Evolutionary conservation across 2,888 invertebrate genomes (phyloP).

Genomic region (Nezara viridula): DNA sequence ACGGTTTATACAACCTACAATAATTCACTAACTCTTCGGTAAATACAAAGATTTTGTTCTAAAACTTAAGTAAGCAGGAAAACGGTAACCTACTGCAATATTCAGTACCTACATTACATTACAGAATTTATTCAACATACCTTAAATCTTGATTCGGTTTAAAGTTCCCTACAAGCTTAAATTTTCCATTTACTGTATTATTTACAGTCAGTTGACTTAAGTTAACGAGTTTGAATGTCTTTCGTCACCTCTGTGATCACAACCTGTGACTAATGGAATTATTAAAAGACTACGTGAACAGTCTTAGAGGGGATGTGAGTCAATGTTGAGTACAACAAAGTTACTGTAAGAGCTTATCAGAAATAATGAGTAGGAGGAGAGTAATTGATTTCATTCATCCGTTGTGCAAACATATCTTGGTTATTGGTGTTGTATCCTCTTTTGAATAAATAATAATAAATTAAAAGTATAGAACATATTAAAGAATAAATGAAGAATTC

Average conservation of each 20-base stretch:
- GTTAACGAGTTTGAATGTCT: neutral
- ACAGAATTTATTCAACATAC: neutral
- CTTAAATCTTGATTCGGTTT: neutral
- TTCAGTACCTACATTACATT: no score
- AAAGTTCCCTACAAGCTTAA: neutral
- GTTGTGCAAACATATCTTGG: no score
- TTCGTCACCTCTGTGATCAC: neutral
- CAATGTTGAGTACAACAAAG: neutral
- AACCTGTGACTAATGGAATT: neutral
- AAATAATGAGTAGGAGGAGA: neutral
- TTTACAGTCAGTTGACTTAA: slow-evolving; percentile 11
- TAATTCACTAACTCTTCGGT: no score
- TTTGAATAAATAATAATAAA: no score
- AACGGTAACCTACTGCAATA: no score
- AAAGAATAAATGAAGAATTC: no score
- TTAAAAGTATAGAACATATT: no score
- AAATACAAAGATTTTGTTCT: no score
- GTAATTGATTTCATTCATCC: no score
- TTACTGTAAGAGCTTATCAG: neutral
- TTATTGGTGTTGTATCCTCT: no score
- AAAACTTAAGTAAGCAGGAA: no score
- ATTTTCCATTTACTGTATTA: slow-evolving; percentile 27
- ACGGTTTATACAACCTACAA: no score
- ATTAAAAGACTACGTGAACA: slow-evolving; percentile 5
- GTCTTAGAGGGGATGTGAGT: neutral